phyloP scores from a whole-genome alignment of 2,797 vertebrate genomes.

The Coccyzus lansbergi region DNA sequence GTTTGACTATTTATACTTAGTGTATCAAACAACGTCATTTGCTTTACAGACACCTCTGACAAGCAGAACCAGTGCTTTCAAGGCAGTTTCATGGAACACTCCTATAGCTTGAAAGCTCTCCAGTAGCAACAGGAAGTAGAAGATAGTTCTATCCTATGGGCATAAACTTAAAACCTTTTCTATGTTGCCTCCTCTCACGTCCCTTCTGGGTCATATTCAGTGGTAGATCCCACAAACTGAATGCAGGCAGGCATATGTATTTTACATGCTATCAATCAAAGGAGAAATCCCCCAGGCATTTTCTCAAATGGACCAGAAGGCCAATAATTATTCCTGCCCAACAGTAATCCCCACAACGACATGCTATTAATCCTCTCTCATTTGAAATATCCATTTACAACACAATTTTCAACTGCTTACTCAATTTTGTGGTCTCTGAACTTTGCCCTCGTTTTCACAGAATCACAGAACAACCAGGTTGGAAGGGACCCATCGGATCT shows the following conservation, averaged over 20 bases:
- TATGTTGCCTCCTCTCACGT: neutral
- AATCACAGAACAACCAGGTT: no score
- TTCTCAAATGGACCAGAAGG: constrained; percentile 50
- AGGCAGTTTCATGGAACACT: neutral
- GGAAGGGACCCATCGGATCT: no score
- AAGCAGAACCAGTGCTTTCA: constrained; percentile 3
- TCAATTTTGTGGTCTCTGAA: constrained; percentile 65
- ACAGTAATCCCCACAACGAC: constrained; percentile 50
- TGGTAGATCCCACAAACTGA: neutral
- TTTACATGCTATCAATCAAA: constrained; percentile 25
- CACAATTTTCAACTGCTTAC: constrained; percentile 48
- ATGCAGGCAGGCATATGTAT: neutral
- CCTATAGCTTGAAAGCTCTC: neutral
- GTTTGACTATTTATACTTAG: neutral
- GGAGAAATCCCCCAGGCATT: constrained; percentile 19
- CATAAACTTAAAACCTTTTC: constrained; percentile 4
- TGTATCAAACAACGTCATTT: neutral
- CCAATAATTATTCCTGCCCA: constrained; percentile 52
- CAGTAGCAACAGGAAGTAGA: neutral
- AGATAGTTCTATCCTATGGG: neutral
- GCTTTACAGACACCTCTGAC: neutral
- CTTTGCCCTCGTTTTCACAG: constrained; percentile 7
- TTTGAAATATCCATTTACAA: constrained; percentile 64
- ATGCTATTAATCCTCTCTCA: constrained; percentile 61
- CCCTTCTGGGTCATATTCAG: neutral